These are phyloP conservation scores for Akabosia matsudoensis DNA, from an alignment of 1,140 invertebrate species.

Conservation along the genomic window DNA sequence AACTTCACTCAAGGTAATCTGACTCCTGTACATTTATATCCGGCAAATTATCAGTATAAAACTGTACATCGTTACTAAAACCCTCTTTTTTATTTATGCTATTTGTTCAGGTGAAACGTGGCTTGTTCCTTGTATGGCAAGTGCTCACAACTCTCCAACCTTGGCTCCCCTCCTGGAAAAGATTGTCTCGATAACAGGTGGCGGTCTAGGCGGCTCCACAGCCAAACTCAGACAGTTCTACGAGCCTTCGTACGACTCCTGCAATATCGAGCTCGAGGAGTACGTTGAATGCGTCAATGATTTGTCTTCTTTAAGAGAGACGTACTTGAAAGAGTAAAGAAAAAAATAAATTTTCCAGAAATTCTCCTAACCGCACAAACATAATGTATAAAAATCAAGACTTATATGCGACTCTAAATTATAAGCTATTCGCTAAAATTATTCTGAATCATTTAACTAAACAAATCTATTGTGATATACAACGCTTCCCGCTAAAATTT, in stretches of 20 bases:
- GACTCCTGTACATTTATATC: not conserved
- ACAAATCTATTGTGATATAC: too few relatives aligned
- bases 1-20: not conserved
- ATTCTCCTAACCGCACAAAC: too few relatives aligned
- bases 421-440: too few relatives aligned
- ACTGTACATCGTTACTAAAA: not conserved
- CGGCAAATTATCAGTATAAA: not conserved
- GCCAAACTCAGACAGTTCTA: not conserved
- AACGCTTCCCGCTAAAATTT: too few relatives aligned
- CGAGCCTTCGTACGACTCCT: not conserved
- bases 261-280: slow-evolving; percentile 36
- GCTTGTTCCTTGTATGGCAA: slow-evolving; percentile 6
- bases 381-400: too few relatives aligned
- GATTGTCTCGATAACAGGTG: not conserved
- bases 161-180: not conserved
- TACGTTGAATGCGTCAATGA: slow-evolving; percentile 30
- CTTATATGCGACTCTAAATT: too few relatives aligned
- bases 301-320: slow-evolving; percentile 25
- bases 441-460: too few relatives aligned
- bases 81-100: not conserved
- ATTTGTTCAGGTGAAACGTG: not conserved
- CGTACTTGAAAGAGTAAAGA: slow-evolving; percentile 20
- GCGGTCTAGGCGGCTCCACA: not conserved
- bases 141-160: slow-evolving; percentile 27
- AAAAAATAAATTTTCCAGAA: too few relatives aligned